Base-by-base conservation (phyloP, 2,888 invertebrate genomes). In the Imbricaverruca yamaguchii region DNA sequence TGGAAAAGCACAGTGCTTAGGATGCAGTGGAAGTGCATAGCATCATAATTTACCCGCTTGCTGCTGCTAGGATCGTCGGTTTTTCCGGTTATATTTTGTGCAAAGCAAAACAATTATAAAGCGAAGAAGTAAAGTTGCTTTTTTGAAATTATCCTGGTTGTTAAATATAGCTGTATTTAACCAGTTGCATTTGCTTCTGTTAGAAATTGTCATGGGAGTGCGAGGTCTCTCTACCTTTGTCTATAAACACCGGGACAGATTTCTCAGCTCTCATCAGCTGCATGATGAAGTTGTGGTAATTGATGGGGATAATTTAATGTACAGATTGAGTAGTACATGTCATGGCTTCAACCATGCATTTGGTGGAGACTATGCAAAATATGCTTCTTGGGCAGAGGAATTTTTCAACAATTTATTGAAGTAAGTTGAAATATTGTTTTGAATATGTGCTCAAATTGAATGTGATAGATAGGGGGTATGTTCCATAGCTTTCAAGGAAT, bases 281-380 rank as follows among this genome's bases (percentile, higher is more conserved):
- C 91, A 92, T 84, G 90, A 94, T 85, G 90, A 91, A 23, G 89
- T 90, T 84, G 86, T 95, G 23, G 91, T 95, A 6, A 91, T 96
- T 78, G 96, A 96, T 87, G 96, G 95, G 0, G 92, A 92, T 85
- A 92, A 92, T 86, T 86, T 95, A 80, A 91, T 92, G 77, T 92
- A 91, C 56, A 92, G 92, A 85, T 86, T 84, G n/a, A 84, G 83
- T 82, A 82, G 81, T 82, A 85, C 82, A 80, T 85, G 81, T 89
- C 89, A 84, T 88, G 89, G 84, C 87, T 90, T 56, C 39, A 83
- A 83, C 89, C 91, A 81, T 90, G 92, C 92, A 8, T 95, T 94
- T 86, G 95, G 95, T 6, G 95, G 95, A 0, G 95, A 96, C 86
- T 95, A 95, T 85, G 93, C 94, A 85, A 91, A 91, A 83, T 94